Evolutionary conservation across 2,888 invertebrate species (phyloP).

Genomic region (Epinotia nisella): DNA sequence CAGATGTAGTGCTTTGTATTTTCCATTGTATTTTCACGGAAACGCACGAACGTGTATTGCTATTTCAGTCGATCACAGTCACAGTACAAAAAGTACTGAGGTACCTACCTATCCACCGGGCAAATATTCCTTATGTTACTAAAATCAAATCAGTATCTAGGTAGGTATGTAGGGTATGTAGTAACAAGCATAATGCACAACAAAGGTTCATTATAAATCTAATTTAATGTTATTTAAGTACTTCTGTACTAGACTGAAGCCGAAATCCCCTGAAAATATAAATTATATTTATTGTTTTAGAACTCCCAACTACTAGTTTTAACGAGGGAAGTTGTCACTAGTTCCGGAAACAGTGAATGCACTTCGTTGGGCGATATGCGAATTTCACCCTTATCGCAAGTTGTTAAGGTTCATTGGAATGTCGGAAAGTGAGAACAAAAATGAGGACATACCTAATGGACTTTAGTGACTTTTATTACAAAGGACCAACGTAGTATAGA

Average conservation of each 20-base stretch:
- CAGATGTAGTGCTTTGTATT: too few relatives aligned
- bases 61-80: too few relatives aligned
- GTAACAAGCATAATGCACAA: not conserved
- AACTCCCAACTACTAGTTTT: constrained; percentile 32
- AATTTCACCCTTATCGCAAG: not conserved
- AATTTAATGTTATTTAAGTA: constrained; percentile 2
- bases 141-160: too few relatives aligned
- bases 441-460: constrained; percentile 4
- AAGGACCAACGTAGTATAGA: not conserved
- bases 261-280: constrained; percentile 24
- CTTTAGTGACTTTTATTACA: constrained; percentile 10
- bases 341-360: constrained; percentile 10
- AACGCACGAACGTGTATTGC: too few relatives aligned
- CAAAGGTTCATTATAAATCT: not conserved
- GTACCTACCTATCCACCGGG: too few relatives aligned
- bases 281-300: constrained; percentile 35
- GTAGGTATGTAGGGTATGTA: too few relatives aligned
- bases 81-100: too few relatives aligned
- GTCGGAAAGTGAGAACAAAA: constrained; percentile 3
- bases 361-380: not conserved
- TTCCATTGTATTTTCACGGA: too few relatives aligned
- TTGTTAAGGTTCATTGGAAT: not conserved
- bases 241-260: not conserved
- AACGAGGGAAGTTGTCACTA: constrained; percentile 37
- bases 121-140: too few relatives aligned